These are phyloP conservation scores for Macrostomum lignano DNA, from an alignment of 1,140 invertebrate genomes.

Conservation along the genomic window DNA sequence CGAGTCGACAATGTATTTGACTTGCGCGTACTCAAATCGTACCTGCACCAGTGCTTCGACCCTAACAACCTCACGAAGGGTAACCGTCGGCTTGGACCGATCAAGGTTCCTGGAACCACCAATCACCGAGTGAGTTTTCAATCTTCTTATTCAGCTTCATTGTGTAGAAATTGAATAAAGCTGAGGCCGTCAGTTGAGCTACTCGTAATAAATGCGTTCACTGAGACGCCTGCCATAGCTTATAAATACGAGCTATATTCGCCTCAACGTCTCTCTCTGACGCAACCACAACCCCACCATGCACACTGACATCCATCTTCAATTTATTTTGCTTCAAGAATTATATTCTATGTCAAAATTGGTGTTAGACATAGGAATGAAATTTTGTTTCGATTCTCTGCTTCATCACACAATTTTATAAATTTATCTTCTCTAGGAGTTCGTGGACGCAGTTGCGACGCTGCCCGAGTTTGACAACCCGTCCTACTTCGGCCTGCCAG, in stretches of 20 bases:
- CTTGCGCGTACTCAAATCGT: slow-evolving; percentile 39
- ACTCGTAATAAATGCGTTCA: too few relatives aligned
- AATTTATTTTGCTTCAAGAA: too few relatives aligned
- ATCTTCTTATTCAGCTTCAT: slow-evolving; percentile 5
- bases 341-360: too few relatives aligned
- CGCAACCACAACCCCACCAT: too few relatives aligned
- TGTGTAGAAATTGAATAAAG: too few relatives aligned
- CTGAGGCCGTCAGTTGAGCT: slow-evolving; percentile 28
- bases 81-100: slow-evolving; percentile 27
- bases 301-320: too few relatives aligned
- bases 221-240: too few relatives aligned
- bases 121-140: slow-evolving; percentile 4
- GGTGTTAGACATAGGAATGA: too few relatives aligned
- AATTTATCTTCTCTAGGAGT: slow-evolving; percentile 33
- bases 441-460: slow-evolving; percentile 33
- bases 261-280: too few relatives aligned
- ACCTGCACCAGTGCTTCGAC: slow-evolving; percentile 44
- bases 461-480: slow-evolving; percentile 40
- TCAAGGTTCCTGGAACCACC: slow-evolving; percentile 13
- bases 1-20: slow-evolving; percentile 53
- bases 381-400: too few relatives aligned
- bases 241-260: too few relatives aligned
- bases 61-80: slow-evolving; percentile 25
- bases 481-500: slow-evolving; percentile 44
- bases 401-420: too few relatives aligned